phyloP scores from a whole-genome alignment of 1,140 invertebrate species.

The Physella acuta region DNA sequence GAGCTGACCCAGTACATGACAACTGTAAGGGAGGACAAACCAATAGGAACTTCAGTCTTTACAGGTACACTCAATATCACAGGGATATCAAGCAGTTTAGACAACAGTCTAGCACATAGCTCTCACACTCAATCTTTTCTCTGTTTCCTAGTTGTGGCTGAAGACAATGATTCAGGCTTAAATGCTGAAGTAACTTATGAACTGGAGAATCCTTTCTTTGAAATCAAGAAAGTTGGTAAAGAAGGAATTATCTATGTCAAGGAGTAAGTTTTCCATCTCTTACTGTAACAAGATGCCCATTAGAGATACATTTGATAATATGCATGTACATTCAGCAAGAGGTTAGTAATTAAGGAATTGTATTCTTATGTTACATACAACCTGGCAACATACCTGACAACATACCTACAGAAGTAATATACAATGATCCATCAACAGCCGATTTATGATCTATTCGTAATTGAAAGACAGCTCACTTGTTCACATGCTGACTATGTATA shows the following conservation, averaged over 20 bases:
- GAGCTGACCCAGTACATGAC: slow-evolving; percentile 18
- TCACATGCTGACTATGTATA: no score
- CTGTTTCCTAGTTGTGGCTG: slow-evolving; percentile 40
- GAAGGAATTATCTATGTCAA: slow-evolving; percentile 43
- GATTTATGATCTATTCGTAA: no score
- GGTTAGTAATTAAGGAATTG: no score
- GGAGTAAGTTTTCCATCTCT: slow-evolving; percentile 34
- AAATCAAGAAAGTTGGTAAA: slow-evolving; percentile 30
- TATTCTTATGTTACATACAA: no score
- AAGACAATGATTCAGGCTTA: slow-evolving; percentile 42
- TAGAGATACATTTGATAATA: no score
- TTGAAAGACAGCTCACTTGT: no score
- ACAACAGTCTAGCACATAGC: background rate
- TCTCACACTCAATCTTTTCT: no score
- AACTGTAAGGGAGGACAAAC: slow-evolving; percentile 7
- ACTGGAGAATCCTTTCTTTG: slow-evolving; percentile 34
- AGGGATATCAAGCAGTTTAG: background rate
- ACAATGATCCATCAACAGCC: no score
- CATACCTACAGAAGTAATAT: no score
- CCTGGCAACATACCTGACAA: no score
- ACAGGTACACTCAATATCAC: background rate
- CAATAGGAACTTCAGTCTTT: slow-evolving; percentile 11
- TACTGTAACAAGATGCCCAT: no score
- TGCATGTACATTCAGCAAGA: no score
- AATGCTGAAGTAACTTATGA: slow-evolving; percentile 44